Evolutionary conservation across 2,888 invertebrate species (phyloP).

Genomic region (Dryomyza anilis): DNA sequence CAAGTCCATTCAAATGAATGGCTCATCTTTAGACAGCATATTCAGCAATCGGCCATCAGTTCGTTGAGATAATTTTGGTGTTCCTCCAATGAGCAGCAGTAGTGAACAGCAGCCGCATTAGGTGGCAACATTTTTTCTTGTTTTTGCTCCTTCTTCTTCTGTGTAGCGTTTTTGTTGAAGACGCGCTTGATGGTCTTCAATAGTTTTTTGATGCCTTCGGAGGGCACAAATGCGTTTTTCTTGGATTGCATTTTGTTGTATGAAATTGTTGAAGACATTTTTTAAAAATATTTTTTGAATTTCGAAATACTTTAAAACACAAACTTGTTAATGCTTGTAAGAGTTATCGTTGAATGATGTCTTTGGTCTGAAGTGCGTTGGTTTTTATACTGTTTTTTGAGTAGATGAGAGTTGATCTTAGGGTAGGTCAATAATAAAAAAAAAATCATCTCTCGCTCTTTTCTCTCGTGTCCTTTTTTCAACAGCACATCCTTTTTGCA

Average conservation of each 20-base stretch:
- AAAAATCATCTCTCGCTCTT: too few species aligned
- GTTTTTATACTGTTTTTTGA: slow-evolving; percentile 35
- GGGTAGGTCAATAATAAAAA: too few species aligned
- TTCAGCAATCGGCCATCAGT: too few species aligned
- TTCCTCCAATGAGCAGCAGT: slow-evolving; percentile 40
- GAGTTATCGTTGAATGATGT: slow-evolving; percentile 38
- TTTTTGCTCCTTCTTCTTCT: too few species aligned
- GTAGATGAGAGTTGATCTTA: too few species aligned
- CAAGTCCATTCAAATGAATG: too few species aligned
- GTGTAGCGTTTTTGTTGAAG: slow-evolving; percentile 30
- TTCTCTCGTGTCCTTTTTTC: too few species aligned
- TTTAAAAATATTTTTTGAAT: slow-evolving; percentile 32
- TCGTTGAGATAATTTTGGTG: slow-evolving; percentile 47
- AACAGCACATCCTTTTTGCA: too few species aligned
- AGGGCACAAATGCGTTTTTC: slow-evolving; percentile 32
- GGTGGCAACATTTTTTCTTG: too few species aligned
- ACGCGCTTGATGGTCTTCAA: slow-evolving; percentile 40
- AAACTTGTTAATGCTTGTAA: slow-evolving; percentile 27
- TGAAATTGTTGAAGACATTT: slow-evolving; percentile 30
- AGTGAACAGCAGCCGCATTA: too few species aligned
- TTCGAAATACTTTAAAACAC: slow-evolving; percentile 20
- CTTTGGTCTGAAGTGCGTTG: not conserved
- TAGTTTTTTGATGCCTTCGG: slow-evolving; percentile 39
- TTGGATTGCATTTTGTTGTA: slow-evolving; percentile 16
- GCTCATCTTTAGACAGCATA: too few species aligned